Percentiles rank a stretch among this genome's conserved stretches.
phyloP scores from a whole-genome alignment of 35 echinoderm and acorn worm genomes.

The Nesometra sesokonis region DNA sequence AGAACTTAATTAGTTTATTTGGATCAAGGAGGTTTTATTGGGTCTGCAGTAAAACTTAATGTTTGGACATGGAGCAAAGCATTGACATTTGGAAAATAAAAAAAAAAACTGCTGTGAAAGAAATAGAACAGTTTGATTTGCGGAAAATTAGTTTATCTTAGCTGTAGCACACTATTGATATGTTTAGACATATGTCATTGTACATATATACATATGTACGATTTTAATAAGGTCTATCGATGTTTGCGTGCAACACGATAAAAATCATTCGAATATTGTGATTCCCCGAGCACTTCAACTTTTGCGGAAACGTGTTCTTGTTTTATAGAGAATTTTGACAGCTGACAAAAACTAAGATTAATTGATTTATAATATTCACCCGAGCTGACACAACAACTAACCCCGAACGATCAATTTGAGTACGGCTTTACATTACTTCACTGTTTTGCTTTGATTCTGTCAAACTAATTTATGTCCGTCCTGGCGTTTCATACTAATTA shows the following conservation, averaged over 20 bases:
- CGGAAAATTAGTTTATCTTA: too few species aligned
- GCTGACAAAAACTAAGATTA: neutral
- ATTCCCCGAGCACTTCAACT: neutral
- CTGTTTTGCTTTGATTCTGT: neutral
- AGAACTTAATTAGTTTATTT: too few species aligned
- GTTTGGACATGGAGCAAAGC: too few species aligned
- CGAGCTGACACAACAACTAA: neutral
- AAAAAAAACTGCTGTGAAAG: too few species aligned
- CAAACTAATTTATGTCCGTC: too few species aligned
- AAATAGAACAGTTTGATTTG: too few species aligned
- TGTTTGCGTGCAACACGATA: neutral
- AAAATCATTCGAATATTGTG: neutral
- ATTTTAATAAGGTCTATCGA: neutral
- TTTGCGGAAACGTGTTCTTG: neutral
- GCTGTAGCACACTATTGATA: too few species aligned
- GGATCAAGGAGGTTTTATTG: too few species aligned
- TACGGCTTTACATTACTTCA: neutral
- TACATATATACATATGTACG: neutral
- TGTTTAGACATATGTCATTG: neutral
- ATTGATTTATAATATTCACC: neutral
- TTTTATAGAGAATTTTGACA: neutral
- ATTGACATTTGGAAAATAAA: too few species aligned
- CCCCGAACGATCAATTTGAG: neutral
- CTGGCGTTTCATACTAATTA: too few species aligned
- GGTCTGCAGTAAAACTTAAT: too few species aligned